These are phyloP conservation scores for Hemistola chrysoprasaria DNA, from an alignment of 2,888 invertebrate species.

Conservation along the genomic window DNA sequence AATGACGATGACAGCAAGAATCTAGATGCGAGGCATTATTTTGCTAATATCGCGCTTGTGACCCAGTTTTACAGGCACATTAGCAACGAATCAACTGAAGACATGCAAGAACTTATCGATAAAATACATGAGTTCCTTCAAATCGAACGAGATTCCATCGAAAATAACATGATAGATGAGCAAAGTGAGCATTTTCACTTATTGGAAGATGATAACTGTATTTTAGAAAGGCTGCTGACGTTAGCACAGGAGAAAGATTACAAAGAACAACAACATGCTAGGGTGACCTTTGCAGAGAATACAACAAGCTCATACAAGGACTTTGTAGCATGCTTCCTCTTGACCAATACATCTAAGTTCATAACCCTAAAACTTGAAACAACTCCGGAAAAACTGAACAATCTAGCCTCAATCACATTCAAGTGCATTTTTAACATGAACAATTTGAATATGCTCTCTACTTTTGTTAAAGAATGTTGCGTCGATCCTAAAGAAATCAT, in stretches of 20 bases:
- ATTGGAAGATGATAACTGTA: constrained; percentile 82
- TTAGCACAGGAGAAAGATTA: constrained; percentile 76
- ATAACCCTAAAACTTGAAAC: constrained; percentile 52
- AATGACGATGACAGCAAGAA: constrained; percentile 38
- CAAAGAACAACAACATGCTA: constrained; percentile 62
- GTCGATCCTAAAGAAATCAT: constrained; percentile 85
- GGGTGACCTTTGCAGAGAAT: constrained; percentile 83
- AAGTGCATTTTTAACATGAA: constrained; percentile 73
- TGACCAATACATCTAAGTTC: constrained; percentile 53
- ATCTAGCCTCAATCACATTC: constrained; percentile 56
- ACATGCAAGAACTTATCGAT: constrained; percentile 50
- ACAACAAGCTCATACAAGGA: constrained; percentile 75
- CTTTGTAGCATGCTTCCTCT: constrained; percentile 80
- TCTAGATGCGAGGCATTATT: constrained; percentile 53
- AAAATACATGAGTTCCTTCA: constrained; percentile 45
- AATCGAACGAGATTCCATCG: constrained; percentile 36
- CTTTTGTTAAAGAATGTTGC: constrained; percentile 51
- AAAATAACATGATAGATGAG: constrained; percentile 32
- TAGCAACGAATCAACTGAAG: constrained; percentile 53
- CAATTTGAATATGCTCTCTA: constrained; percentile 44
- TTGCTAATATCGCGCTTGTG: constrained; percentile 54
- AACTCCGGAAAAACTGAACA: constrained; percentile 52
- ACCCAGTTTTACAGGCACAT: constrained; percentile 63
- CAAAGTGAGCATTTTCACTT: constrained; percentile 53
- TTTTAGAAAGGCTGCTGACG: constrained; percentile 84